Conservation (phyloP, 2,113 vertebrate species). For the Pachycephala philippinensis region DNA sequence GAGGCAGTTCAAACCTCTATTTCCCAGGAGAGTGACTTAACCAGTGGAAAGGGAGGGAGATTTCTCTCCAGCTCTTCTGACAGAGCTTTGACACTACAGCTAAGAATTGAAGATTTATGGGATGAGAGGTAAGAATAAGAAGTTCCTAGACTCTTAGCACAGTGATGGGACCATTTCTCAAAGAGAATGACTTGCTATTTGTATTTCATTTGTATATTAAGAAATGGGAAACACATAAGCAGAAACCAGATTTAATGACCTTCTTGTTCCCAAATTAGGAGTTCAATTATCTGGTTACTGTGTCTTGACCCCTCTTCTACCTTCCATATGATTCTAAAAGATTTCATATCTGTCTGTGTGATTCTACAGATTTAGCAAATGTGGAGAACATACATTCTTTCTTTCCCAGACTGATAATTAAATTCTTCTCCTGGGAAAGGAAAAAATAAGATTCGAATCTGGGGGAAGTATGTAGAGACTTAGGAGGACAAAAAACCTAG, state of each 20-base stretch:
- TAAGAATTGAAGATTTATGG: background rate
- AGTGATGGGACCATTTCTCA: background rate
- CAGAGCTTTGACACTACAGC: background rate
- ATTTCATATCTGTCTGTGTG: background rate
- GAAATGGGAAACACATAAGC: background rate
- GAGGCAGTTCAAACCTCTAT: background rate
- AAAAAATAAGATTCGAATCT: background rate
- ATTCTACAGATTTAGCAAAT: background rate
- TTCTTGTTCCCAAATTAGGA: background rate
- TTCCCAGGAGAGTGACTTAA: background rate
- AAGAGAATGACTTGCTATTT: background rate
- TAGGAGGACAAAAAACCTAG: background rate
- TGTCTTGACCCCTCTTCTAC: background rate
- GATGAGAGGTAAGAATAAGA: background rate
- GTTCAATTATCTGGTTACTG: background rate
- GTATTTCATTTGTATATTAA: background rate
- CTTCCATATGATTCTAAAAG: background rate
- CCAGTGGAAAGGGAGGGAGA: background rate
- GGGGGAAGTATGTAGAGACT: background rate
- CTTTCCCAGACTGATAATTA: background rate
- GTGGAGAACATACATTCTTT: background rate
- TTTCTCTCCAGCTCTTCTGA: background rate
- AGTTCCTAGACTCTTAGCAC: background rate
- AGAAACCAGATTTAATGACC: background rate
- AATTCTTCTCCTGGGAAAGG: background rate